Base-by-base conservation (phyloP, 2,797 vertebrate genomes). In the Mionectes olivaceus region DNA sequence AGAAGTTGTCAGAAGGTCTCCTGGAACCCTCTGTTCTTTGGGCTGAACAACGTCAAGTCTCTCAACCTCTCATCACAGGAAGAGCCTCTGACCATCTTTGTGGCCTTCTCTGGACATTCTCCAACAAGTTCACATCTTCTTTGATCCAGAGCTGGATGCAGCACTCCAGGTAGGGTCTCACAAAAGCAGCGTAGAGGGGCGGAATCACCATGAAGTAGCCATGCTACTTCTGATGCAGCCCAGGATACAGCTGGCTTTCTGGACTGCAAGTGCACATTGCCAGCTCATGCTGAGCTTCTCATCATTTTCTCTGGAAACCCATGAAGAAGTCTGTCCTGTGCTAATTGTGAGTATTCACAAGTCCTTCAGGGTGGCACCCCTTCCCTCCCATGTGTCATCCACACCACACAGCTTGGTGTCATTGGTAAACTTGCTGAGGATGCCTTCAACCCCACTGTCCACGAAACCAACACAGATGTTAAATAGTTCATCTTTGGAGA, bases 171-270 rank as follows among this genome's bases (percentile, higher is more conserved):
- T 11, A 16, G 5, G 10, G 23, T 46, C 7, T 39, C 57, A 2
- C 1, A 13, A 47, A 13, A 41, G 7, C 10, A 75, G 32, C 43
- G 35, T 15, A 83, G 44, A 57, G n/a, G 24, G 10, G 0, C 17
- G 71, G 52, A 52, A 41, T 35, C 11, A 4, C n/a, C n/a, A n/a
- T n/a, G n/a, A n/a, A n/a, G n/a, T n/a, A n/a, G n/a, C n/a, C 44
- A 19, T 1, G 0, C 24, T n/a, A 33, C 22, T 65, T 8, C 52
- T 19, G 19, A 28, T 52, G 44, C 24, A 70, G n/a, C 13, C 13
- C 17, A 23, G 37, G 35, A 15, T 8, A 10, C 0, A 0, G 2
- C 1, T 24, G n/a, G 6, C 23, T 4, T 30, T 46, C 19, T 25
- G 14, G 21, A 15, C n/a, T 64, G 14, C 1, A 4, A 70, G 7